Conservation (phyloP, 2,888 invertebrate genomes). For the Amorpha juglandis region DNA sequence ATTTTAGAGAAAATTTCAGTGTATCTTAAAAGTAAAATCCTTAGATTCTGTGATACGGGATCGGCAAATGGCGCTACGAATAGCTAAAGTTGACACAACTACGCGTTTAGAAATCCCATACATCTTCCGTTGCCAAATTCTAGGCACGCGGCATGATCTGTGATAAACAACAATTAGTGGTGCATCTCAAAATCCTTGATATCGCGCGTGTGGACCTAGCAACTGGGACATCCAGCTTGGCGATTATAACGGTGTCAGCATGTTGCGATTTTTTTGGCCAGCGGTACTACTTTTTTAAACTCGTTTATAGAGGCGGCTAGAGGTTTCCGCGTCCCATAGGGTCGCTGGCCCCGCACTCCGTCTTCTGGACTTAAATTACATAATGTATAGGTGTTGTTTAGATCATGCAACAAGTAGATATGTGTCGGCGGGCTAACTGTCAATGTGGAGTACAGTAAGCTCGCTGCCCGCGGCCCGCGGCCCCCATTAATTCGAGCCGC, state of each 20-base stretch:
- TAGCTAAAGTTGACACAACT: constrained; percentile 84
- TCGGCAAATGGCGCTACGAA: constrained; percentile 84
- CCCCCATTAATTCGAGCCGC: constrained; percentile 83
- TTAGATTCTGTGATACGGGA: constrained; percentile 78
- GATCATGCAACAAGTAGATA: constrained; percentile 84
- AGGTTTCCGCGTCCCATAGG: constrained; percentile 84
- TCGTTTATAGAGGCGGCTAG: constrained; percentile 84
- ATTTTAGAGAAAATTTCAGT: constrained; percentile 69
- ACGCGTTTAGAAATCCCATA: constrained; percentile 81
- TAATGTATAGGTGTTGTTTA: constrained; percentile 81
- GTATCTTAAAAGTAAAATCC: constrained; percentile 74
- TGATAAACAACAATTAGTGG: constrained; percentile 75
- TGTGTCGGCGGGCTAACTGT: constrained; percentile 84
- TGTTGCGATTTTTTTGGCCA: constrained; percentile 85
- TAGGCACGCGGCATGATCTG: constrained; percentile 73
- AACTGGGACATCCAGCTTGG: constrained; percentile 84
- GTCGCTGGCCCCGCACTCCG: constrained; percentile 81
- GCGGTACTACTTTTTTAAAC: constrained; percentile 85
- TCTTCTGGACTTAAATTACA: constrained; percentile 84
- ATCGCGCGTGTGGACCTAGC: constrained; percentile 75
- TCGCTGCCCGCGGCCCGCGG: constrained; percentile 81
- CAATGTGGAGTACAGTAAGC: constrained; percentile 84
- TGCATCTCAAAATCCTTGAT: constrained; percentile 75
- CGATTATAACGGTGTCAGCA: constrained; percentile 85
- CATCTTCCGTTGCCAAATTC: constrained; percentile 69